phyloP scores from a whole-genome alignment of 2,113 vertebrate species.

The Corvus hawaiiensis region DNA sequence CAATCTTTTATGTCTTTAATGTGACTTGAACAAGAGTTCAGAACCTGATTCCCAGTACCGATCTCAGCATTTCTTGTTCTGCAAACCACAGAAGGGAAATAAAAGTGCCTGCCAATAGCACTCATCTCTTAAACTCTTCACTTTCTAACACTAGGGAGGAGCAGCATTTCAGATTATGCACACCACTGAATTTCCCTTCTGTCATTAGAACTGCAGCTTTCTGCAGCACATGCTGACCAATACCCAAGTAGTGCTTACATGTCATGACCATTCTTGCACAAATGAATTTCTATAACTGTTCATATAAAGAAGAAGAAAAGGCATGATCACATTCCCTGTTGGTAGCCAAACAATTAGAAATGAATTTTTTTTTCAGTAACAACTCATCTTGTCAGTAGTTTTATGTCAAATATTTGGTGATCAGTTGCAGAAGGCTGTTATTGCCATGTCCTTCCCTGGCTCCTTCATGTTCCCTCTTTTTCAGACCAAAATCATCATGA shows the following conservation, averaged over 20 bases:
- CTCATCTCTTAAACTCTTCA: not conserved
- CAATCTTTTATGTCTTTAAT: not conserved
- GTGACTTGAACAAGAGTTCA: not conserved
- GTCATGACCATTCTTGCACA: not conserved
- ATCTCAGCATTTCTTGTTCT: not conserved
- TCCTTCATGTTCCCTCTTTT: not conserved
- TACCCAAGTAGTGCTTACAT: rapidly evolving
- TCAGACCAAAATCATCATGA: not conserved
- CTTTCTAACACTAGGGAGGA: not conserved
- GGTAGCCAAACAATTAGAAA: not conserved
- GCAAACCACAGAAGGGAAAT: not conserved
- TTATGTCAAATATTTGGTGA: not conserved
- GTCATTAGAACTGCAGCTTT: not conserved
- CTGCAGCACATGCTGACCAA: not conserved
- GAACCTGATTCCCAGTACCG: not conserved
- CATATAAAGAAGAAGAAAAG: not conserved
- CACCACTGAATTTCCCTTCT: not conserved
- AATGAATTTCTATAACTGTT: not conserved
- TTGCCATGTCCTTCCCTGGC: not conserved
- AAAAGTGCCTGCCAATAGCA: not conserved
- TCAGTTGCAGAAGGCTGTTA: not conserved
- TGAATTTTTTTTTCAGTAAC: not conserved
- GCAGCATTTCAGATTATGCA: not conserved
- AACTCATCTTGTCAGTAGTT: not conserved
- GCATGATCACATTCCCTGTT: not conserved